Conservation (phyloP, 2,797 vertebrate species). For the Tragopan temminckii region DNA sequence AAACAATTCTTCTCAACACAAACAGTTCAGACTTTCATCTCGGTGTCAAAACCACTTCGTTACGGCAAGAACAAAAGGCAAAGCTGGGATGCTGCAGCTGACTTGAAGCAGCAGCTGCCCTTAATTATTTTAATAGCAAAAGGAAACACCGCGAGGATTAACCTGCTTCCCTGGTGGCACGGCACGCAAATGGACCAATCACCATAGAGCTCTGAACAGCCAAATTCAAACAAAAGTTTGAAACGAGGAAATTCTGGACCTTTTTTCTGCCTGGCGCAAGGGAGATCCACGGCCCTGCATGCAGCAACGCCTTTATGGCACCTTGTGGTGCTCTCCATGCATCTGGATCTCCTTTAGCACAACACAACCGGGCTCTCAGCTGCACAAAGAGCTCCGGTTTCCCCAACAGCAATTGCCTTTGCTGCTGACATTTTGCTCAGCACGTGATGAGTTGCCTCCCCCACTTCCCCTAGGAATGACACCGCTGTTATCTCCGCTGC, state of each 20-base stretch:
- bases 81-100: conserved; percentile 25
- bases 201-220: neutral
- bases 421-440: conserved; percentile 60
- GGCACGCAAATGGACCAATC: neutral
- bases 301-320: too few relatives aligned
- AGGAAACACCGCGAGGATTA: conserved; percentile 37
- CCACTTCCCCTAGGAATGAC: conserved; percentile 72
- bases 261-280: accelerated
- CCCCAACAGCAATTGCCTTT: conserved; percentile 29
- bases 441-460: conserved; percentile 52
- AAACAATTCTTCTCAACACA: conserved; percentile 44
- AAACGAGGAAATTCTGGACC: accelerated
- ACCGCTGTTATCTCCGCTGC: conserved; percentile 76
- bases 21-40: conserved; percentile 69
- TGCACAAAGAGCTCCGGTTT: neutral
- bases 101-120: conserved; percentile 62
- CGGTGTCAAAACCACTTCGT: conserved; percentile 44
- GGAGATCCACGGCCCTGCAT: neutral
- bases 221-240: neutral
- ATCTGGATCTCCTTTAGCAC: neutral
- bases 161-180: neutral
- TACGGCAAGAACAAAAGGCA: conserved; percentile 50
- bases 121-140: conserved; percentile 69
- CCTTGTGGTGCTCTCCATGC: neutral
- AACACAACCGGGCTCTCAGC: neutral